Evolutionary conservation across 1,140 invertebrate genomes (phyloP).

Genomic region (Forficula auricularia): DNA sequence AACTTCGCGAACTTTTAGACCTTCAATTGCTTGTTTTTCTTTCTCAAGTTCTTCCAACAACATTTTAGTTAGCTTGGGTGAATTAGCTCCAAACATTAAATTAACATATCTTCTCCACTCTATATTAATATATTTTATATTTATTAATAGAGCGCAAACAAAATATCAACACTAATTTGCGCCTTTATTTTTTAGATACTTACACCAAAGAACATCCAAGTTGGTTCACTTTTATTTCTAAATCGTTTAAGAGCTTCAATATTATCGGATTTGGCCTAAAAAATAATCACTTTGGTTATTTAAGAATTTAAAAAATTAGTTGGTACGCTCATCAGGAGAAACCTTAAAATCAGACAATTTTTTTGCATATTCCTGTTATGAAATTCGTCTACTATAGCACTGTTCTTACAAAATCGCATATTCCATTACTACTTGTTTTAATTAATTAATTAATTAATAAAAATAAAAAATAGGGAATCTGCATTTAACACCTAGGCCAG

Average conservation of each 20-base stretch:
- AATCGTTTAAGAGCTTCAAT: conserved; percentile 63
- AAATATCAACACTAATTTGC: conserved; percentile 11
- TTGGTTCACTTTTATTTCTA: conserved; percentile 72
- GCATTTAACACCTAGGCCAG: too few relatives aligned
- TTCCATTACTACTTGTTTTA: too few relatives aligned
- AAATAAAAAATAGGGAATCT: too few relatives aligned
- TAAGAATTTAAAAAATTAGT: too few relatives aligned
- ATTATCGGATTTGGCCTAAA: conserved; percentile 65
- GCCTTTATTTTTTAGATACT: too few relatives aligned
- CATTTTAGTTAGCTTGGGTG: conserved; percentile 53
- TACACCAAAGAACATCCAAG: conserved; percentile 78
- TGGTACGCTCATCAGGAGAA: too few relatives aligned
- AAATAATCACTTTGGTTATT: conserved; percentile 8
- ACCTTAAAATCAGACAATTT: too few relatives aligned
- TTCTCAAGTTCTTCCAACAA: conserved; percentile 56
- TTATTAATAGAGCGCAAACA: background rate
- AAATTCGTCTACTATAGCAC: too few relatives aligned
- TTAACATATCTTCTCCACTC: conserved; percentile 65
- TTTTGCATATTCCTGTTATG: too few relatives aligned
- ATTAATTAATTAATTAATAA: too few relatives aligned
- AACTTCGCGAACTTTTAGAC: conserved; percentile 26
- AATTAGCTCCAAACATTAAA: conserved; percentile 69
- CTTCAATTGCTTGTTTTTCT: conserved; percentile 33
- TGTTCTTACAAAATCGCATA: too few relatives aligned
- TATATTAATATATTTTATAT: conserved; percentile 26